Base-by-base conservation (phyloP, 2,888 invertebrate genomes). In the Fragum sueziense region DNA sequence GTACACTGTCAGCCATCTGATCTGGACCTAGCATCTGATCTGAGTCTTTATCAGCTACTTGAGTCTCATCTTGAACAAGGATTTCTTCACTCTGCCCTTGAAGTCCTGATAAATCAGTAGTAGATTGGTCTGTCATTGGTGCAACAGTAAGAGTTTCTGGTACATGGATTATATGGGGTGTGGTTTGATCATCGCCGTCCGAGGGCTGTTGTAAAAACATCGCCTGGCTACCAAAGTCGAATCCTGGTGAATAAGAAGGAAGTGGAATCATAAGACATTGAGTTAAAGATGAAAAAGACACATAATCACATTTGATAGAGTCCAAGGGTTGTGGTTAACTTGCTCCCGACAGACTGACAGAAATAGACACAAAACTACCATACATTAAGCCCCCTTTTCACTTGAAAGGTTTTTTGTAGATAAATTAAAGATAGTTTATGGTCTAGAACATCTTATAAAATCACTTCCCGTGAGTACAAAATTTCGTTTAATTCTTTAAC, bases 121-220 rank as follows among this genome's bases (percentile, higher is more conserved):
- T 22, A 20, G 41, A 41, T 25, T 65, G 65, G 20, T 65, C 41
- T 3, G 41, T 0, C 14, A 37, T 22, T 25, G 14, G 9, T 22
- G 41, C 22, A 25, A 9, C 2, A 9, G 37, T 22, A 4, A 65
- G 22, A 17, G 22, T 1, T 37, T 41, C 65, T n/a, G 65, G 27
- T 22, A 65, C 41, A 6, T 65, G 65, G 25, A 65, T 41, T 11
- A 65, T 41, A 3, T 34, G 33, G n/a, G 65, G 41, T 3, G 41
- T 25, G 17, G 65, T 41, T 17, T 65, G 41, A 1, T 41, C 41
- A 25, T 14, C 54, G 29, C 68, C 74, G 9, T 33, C 57, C 27
- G 67, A 57, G 47, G 71, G 37, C 9, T 70, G 65, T n/a, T 71
- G 76, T 29, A 76, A 34, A 37, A 65, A 71, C n/a, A 76, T 71